Evolutionary conservation across 2,888 invertebrate genomes (phyloP), one percentile per base, ranked within the genome.

Genomic region (Metacarcinus magister): DNA sequence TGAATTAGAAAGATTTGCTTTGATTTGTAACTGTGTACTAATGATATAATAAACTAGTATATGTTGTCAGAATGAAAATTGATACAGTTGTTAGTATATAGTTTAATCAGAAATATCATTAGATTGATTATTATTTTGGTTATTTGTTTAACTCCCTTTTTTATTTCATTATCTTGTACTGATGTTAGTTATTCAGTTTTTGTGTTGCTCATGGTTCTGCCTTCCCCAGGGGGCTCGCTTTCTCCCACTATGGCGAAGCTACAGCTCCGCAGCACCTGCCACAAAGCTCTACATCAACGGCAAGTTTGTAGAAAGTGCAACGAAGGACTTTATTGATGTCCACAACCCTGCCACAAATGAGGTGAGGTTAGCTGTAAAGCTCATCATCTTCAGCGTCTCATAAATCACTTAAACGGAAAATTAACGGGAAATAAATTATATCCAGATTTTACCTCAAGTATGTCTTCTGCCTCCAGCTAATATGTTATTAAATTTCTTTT

Each of bases 211-310:
- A 23, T 89, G 0, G 2, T 94, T 19, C 43, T 87, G n/a, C 48
- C 75, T 75, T 28, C 95, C 92, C 44, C 95, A 96, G 95, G 46
- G 44, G 32, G 44, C 75, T 54, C 92, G 82, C 39, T 19, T n/a
- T 44, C 89, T 94, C 44, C 28, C 75, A 4, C 28, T 96, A 4
- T 39, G 46, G 43, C 89, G 95, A 46, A 82, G 91, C 92, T 96
- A 95, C 60, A 95, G 94, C 93, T 90, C 96, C 0, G 93, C 96
- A 44, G 96, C 96, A 23, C 95, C 99, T 0, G 98, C 98, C 8
- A 99, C 99, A 43, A 99, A 99, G 98, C 98, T 99, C 96, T 99
- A 99, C 98, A 99, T 99, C 97, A 98, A 99, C 98, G 99, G 99
- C 95, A 98, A 99, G 97, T 99, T 99, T 98, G 97, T 98, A 96